phyloP scores from a whole-genome alignment of 23 tunicate genomes.

The Clavelina lepadiformis region DNA sequence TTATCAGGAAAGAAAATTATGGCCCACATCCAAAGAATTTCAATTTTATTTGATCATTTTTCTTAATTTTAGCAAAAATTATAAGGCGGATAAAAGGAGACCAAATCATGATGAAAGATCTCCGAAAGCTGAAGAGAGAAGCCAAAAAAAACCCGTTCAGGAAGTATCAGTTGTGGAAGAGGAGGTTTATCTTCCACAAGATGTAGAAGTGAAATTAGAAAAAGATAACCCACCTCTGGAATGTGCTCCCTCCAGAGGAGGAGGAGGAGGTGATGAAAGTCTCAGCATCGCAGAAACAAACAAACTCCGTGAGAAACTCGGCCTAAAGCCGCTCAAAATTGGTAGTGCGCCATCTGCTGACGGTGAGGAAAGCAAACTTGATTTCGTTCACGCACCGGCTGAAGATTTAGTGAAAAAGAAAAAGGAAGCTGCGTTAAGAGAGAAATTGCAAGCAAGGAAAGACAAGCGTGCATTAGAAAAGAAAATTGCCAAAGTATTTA shows the following conservation, averaged over 20 bases:
- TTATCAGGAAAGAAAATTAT: too few species aligned
- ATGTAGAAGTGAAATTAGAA: not conserved
- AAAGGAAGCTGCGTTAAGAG: slow-evolving; percentile 63
- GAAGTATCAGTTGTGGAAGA: slow-evolving; percentile 21
- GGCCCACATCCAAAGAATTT: too few species aligned
- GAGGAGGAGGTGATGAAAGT: slow-evolving; percentile 28
- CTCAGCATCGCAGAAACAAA: slow-evolving; percentile 92
- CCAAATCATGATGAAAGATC: slow-evolving; percentile 12
- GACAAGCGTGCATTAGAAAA: slow-evolving; percentile 56
- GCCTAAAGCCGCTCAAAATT: slow-evolving; percentile 81
- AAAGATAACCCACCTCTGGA: not conserved
- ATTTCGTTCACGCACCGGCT: slow-evolving; percentile 94
- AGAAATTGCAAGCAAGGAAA: slow-evolving; percentile 60
- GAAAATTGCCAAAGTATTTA: slow-evolving; percentile 58
- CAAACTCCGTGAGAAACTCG: slow-evolving; percentile 66
- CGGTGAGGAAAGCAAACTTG: slow-evolving; percentile 30
- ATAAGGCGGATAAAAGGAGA: slow-evolving; percentile 15
- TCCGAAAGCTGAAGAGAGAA: not conserved
- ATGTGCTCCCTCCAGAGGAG: not conserved
- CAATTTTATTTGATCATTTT: not conserved
- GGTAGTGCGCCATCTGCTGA: slow-evolving; percentile 12
- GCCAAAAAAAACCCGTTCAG: not conserved
- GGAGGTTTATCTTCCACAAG: slow-evolving; percentile 25
- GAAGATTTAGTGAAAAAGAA: slow-evolving; percentile 80
- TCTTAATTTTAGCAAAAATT: too few species aligned